Percentiles rank a stretch among this genome's conserved stretches.
Conservation (phyloP, 2,113 vertebrate species). For the Sialia sialis region DNA sequence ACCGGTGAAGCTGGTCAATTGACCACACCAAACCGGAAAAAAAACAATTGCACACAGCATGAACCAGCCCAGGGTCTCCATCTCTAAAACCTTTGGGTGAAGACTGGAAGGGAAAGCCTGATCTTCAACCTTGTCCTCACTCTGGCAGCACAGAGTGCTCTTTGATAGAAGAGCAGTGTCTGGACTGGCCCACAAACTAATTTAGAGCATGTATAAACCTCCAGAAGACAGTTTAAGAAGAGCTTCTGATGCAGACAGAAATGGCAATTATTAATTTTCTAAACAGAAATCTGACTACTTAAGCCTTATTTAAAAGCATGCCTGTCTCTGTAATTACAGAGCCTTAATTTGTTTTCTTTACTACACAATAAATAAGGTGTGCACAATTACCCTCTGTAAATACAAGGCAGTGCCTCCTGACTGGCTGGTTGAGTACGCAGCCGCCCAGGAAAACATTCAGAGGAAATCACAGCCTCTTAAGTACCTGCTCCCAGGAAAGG, state of each 20-base stretch:
- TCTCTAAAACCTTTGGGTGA: not conserved
- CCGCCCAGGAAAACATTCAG: not conserved
- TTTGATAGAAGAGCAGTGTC: not conserved
- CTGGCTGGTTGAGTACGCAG: not conserved
- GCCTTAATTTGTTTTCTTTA: conserved; percentile 77
- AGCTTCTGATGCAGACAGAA: not conserved
- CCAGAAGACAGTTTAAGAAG: conserved; percentile 4
- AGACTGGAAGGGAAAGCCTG: not conserved
- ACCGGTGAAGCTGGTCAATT: not conserved
- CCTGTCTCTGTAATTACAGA: conserved; percentile 68
- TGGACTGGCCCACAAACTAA: not conserved
- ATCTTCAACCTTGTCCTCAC: not conserved
- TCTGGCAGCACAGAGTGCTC: not conserved
- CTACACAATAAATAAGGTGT: conserved; percentile 67
- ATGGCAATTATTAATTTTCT: conserved; percentile 69
- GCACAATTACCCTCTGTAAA: conserved; percentile 48
- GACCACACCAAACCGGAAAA: not conserved
- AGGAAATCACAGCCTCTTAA: not conserved
- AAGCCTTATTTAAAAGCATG: conserved; percentile 67
- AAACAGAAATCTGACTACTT: conserved; percentile 65
- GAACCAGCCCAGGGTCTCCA: not conserved
- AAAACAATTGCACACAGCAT: not conserved
- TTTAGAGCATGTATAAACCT: not conserved
- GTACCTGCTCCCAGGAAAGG: not conserved
- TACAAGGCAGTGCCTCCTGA: not conserved